phyloP scores from a whole-genome alignment of 2,888 invertebrate genomes.

The Globia sparganii region DNA sequence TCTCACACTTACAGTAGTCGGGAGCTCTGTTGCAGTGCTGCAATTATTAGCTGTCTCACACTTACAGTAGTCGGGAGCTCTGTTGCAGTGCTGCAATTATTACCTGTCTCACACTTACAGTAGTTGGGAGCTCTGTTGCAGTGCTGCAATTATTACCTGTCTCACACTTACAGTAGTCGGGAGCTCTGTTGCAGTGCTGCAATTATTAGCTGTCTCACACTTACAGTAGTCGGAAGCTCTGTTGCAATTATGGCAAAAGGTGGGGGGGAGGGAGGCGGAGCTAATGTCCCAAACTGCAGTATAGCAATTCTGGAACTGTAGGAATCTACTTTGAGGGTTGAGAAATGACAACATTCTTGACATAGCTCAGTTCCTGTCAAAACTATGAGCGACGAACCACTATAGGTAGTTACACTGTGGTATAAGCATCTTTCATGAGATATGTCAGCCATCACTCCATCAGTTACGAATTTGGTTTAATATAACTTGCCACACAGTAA shows the following conservation, averaged over 20 bases:
- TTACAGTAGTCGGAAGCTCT: background rate
- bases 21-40: background rate
- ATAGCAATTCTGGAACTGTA: background rate
- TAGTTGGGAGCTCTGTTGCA: too few relatives aligned
- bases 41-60: too few relatives aligned
- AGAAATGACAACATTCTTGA: background rate
- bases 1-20: background rate
- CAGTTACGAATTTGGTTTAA: background rate
- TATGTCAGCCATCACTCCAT: background rate
- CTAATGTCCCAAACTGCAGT: background rate
- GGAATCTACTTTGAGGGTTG: background rate
- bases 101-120: too few relatives aligned
- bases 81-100: too few relatives aligned
- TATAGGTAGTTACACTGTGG: background rate
- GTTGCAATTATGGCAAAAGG: background rate
- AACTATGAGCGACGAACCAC: background rate
- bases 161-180: too few relatives aligned
- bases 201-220: too few relatives aligned
- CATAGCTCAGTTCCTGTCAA: background rate
- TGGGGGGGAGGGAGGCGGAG: background rate
- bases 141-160: too few relatives aligned
- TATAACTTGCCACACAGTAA: background rate
- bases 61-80: too few relatives aligned
- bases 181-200: too few relatives aligned
- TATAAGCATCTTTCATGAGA: background rate